Percentiles rank a stretch among this genome's conserved stretches.
These are phyloP conservation scores for Melanargia galathea DNA, from an alignment of 2,888 invertebrate genomes.

Conservation along the genomic window DNA sequence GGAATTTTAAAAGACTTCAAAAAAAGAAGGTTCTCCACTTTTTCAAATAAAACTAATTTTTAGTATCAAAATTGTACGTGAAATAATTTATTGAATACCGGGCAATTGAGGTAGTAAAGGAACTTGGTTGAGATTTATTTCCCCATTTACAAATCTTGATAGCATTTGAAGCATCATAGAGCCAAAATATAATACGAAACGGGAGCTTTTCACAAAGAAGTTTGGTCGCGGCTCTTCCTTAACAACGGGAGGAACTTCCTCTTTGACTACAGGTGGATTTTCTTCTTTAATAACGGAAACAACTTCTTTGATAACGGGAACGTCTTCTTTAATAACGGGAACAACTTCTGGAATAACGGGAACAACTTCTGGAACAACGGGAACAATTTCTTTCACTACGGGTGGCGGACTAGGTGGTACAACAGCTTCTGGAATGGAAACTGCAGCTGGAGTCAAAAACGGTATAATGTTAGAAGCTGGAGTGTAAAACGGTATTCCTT, in stretches of 20 bases:
- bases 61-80: conserved; percentile 16
- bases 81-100: conserved; percentile 24
- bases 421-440: conserved; percentile 28
- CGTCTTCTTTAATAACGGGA: conserved; percentile 2
- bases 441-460: conserved; percentile 21
- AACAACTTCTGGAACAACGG: conserved; percentile 10
- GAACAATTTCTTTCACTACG: conserved; percentile 5
- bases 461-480: conserved; percentile 15
- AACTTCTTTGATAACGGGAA: conserved; percentile 17
- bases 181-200: conserved; percentile 60
- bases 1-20: not conserved
- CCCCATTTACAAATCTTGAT: conserved; percentile 59
- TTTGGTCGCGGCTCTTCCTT: conserved; percentile 41
- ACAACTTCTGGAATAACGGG: conserved; percentile 4
- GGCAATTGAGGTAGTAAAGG: conserved; percentile 45
- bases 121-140: conserved; percentile 57
- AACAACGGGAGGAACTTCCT: conserved; percentile 30
- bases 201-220: conserved; percentile 51
- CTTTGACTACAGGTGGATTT: conserved; percentile 20
- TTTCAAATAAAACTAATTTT: conserved; percentile 16
- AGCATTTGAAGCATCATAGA: conserved; percentile 62
- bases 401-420: conserved; percentile 23
- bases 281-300: conserved; percentile 18
- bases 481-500: conserved; percentile 26
- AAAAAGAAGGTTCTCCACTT: not conserved